phyloP scores from a whole-genome alignment of 2,888 invertebrate genomes.

The Sinohyriopsis cumingii region DNA sequence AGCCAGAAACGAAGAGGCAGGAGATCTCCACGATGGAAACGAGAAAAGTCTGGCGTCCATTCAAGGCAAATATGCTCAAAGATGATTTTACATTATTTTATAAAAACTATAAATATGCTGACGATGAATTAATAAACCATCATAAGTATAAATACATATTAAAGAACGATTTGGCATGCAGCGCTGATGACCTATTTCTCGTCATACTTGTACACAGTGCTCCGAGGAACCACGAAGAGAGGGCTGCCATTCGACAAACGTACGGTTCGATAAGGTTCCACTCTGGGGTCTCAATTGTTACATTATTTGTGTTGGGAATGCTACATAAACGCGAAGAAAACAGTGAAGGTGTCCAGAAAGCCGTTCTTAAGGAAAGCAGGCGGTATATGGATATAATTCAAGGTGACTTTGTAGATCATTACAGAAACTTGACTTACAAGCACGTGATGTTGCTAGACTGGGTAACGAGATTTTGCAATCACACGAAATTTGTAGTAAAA shows the following conservation, averaged over 20 bases:
- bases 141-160: slow-evolving; percentile 29
- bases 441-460: slow-evolving; percentile 62
- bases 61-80: too few species aligned
- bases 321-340: slow-evolving; percentile 5
- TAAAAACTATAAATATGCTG: neutral
- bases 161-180: slow-evolving; percentile 28
- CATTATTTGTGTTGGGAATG: slow-evolving; percentile 39
- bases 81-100: neutral
- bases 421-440: slow-evolving; percentile 68
- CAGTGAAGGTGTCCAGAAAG: slow-evolving; percentile 13
- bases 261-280: slow-evolving; percentile 39
- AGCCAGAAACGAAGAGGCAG: slow-evolving; percentile 7
- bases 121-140: slow-evolving; percentile 15
- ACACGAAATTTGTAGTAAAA: slow-evolving; percentile 64
- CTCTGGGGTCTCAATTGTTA: slow-evolving; percentile 21
- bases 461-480: slow-evolving; percentile 61
- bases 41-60: too few species aligned
- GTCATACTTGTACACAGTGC: slow-evolving; percentile 44
- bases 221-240: slow-evolving; percentile 23
- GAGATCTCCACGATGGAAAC: slow-evolving; percentile 59
- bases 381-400: slow-evolving; percentile 50
- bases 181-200: slow-evolving; percentile 22
- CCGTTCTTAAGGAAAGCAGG: slow-evolving; percentile 30
- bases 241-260: slow-evolving; percentile 42
- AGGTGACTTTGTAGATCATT: slow-evolving; percentile 64